Percentiles rank a stretch among this genome's conserved stretches.
phyloP scores from a whole-genome alignment of 1,140 invertebrate species.

The Eriocheir sinensis region DNA sequence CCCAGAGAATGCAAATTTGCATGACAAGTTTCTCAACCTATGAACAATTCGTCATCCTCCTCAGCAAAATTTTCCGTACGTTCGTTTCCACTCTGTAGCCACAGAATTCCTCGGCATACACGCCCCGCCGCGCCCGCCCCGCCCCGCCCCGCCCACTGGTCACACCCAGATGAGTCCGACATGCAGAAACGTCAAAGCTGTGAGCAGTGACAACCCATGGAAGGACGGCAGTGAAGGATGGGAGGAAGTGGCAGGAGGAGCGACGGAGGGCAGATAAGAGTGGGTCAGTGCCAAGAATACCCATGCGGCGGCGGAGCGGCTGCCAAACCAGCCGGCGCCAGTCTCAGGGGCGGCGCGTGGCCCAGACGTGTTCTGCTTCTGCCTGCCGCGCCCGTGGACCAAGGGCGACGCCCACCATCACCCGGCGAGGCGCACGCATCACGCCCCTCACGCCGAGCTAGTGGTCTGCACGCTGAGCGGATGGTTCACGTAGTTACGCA shows the following conservation, averaged over 20 bases:
- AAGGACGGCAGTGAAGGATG: neutral
- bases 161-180: neutral
- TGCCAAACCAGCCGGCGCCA: conserved; percentile 65
- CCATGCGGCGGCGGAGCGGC: conserved; percentile 24
- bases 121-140: too few species aligned
- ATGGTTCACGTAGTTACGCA: too few species aligned
- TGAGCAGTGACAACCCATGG: neutral
- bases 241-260: conserved; percentile 30
- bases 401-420: neutral
- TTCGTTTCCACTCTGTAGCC: too few species aligned
- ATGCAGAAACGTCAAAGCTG: neutral
- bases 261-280: conserved; percentile 34
- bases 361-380: neutral
- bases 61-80: too few species aligned
- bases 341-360: neutral
- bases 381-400: neutral
- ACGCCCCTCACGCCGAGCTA: too few species aligned
- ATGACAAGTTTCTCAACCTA: too few species aligned
- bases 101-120: too few species aligned
- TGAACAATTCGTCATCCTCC: too few species aligned
- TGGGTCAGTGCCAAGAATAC: conserved; percentile 71
- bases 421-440: too few species aligned
- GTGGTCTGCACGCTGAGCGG: too few species aligned
- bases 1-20: too few species aligned
- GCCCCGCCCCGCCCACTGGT: too few species aligned